Evolutionary conservation across 1,140 invertebrate species (phyloP), one percentile per base, ranked within the genome.

Genomic region (Eubasilissa regina): DNA sequence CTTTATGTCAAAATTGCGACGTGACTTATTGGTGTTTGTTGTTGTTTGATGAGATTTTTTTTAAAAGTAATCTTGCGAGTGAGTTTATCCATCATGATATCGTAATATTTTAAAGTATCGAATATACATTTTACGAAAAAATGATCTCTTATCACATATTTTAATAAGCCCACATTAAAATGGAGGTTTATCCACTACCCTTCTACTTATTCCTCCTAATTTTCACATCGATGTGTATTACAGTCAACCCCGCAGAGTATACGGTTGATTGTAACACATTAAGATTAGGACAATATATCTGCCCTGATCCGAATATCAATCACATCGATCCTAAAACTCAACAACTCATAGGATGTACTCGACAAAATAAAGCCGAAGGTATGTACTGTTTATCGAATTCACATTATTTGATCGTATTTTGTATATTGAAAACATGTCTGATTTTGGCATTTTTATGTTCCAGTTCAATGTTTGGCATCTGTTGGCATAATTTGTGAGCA

Each of bases 311-410:
- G 12, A 89, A 89, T 74, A 90, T 91, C 84, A 90, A 94, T 84
- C 93, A 94, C 80, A 97, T 99, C 84, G 97, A 98, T 89, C 91
- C 92, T 4, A 92, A 94, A 85, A 98, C 97, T 3, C 97, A 99
- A 87, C 97, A 98, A 85, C 93, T 94, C 47, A 89, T 86, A 82
- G 94, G 93, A 47, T 99, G 97, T 87, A 93, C 92, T 12, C 92
- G 92, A 85, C 91, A 96, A 84, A 95, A 95, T 84, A 92, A 91
- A 87, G 95, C 95, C 51, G 92, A 93, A 91, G 92, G 95, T 96
- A 90, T 82, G 6, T 75, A 9, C 75, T 10, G 1, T 35, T 35
- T 35, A 62, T 11, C 12, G 12, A 25, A 62, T 35, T 62, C 25
- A 35, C 25, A 35, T 35, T 35, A 35, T 1, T 35, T 35, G 25